Evolutionary conservation across 2,113 vertebrate genomes (phyloP).

Genomic region (Herpailurus yagouaroundi): DNA sequence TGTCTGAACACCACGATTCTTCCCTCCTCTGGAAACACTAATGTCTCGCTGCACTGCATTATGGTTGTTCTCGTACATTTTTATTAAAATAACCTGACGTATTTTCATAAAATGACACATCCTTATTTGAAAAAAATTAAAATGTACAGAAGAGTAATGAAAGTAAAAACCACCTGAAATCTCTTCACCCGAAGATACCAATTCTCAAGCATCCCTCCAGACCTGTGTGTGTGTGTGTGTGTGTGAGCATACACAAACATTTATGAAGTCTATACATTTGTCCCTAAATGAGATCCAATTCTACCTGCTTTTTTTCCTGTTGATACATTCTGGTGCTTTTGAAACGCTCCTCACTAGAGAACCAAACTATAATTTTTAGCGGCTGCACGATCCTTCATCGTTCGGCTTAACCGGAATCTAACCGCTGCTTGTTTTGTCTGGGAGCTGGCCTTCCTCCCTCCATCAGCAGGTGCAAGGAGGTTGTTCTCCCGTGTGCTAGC

Average conservation of each 20-base stretch:
- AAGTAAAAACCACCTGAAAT: background rate
- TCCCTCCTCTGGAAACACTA: background rate
- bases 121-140: slow-evolving; percentile 5
- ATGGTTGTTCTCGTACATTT: background rate
- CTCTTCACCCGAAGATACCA: background rate
- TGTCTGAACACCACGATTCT: background rate
- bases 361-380: background rate
- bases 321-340: background rate
- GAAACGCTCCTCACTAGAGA: background rate
- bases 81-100: background rate
- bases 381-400: background rate
- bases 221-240: background rate
- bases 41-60: background rate
- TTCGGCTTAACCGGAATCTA: background rate
- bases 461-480: background rate
- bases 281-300: background rate
- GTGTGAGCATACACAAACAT: background rate
- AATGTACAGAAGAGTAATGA: background rate
- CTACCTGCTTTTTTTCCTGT: background rate
- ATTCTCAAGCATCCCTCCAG: background rate
- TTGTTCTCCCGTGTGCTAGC: background rate
- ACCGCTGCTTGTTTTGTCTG: background rate
- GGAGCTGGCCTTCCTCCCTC: background rate
- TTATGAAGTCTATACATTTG: background rate
- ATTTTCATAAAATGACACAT: slow-evolving; percentile 14